Percentiles rank a stretch among this genome's conserved stretches.
These are phyloP conservation scores for Nicator chloris DNA, from an alignment of 2,113 vertebrate species.

Conservation along the genomic window DNA sequence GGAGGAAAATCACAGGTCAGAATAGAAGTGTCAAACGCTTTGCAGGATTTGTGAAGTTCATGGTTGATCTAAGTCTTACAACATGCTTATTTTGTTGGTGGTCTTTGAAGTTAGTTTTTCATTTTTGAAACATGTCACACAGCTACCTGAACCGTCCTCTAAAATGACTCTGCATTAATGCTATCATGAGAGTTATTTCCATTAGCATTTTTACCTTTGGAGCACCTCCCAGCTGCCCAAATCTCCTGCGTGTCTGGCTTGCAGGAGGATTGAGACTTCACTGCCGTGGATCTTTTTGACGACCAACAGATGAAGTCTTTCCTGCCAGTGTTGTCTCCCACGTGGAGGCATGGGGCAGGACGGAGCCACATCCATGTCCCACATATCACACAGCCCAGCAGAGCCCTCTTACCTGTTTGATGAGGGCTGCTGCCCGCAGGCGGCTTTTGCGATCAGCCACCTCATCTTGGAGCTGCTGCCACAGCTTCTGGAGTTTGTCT, in stretches of 20 bases:
- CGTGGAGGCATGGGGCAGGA: neutral
- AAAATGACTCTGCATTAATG: neutral
- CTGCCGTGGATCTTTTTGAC: neutral
- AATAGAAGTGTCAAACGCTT: neutral
- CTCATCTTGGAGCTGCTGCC: slow-evolving; percentile 76
- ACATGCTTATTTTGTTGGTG: neutral
- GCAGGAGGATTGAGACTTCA: neutral
- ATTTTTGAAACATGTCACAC: neutral
- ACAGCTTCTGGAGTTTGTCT: slow-evolving; percentile 73
- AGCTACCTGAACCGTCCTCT: neutral
- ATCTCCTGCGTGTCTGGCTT: neutral
- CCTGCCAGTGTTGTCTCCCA: neutral
- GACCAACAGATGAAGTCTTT: neutral
- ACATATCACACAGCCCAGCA: neutral
- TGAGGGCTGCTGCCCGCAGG: slow-evolving; percentile 77
- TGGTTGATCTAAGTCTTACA: neutral
- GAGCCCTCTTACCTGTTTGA: slow-evolving; percentile 75
- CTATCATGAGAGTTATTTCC: neutral
- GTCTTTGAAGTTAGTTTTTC: neutral
- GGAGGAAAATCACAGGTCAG: neutral
- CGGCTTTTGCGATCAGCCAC: slow-evolving; percentile 43
- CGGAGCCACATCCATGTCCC: neutral
- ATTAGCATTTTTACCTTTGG: neutral
- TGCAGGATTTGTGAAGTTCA: neutral
- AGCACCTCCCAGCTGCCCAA: neutral